Conservation (phyloP, 2,797 vertebrate species). For the Danionella dracula region DNA sequence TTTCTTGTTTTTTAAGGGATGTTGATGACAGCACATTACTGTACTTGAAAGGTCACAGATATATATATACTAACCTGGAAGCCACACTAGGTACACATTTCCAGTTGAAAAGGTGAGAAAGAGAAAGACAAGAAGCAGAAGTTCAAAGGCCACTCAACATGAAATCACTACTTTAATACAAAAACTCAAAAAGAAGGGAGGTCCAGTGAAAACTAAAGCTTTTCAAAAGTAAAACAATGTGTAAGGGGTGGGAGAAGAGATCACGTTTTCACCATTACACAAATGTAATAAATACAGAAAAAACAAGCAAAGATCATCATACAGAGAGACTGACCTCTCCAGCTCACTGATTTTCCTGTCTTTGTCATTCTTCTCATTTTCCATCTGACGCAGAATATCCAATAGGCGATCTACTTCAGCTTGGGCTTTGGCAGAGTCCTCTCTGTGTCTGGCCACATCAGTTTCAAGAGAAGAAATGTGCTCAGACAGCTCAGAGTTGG, state of each 20-base stretch:
- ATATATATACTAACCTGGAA: conserved; percentile 49
- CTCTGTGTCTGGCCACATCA: conserved; percentile 80
- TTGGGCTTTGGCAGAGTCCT: conserved; percentile 90
- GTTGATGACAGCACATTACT: not conserved
- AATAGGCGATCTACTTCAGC: conserved; percentile 94
- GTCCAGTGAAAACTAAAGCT: conserved; percentile 11
- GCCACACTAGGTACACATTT: conserved; percentile 47
- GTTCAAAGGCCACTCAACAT: conserved; percentile 32
- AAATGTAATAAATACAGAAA: no score
- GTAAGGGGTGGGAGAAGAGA: no score
- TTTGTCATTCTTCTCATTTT: conserved; percentile 99
- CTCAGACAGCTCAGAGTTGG: conserved; percentile 85
- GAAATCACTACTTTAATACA: conserved; percentile 5
- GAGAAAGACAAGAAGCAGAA: conserved; percentile 42
- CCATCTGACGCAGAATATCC: conserved; percentile 96
- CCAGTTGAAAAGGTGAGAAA: conserved; percentile 41
- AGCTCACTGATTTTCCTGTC: conserved; percentile 95
- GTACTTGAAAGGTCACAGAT: conserved; percentile 15
- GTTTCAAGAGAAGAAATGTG: conserved; percentile 82
- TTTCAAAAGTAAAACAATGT: conserved; percentile 4
- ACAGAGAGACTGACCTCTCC: conserved; percentile 78
- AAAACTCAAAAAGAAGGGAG: not conserved
- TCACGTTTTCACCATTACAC: no score
- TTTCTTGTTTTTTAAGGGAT: no score
- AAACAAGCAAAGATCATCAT: not conserved